These are phyloP conservation scores for Prunella strophiata DNA, from an alignment of 2,797 vertebrate genomes.

Conservation along the genomic window DNA sequence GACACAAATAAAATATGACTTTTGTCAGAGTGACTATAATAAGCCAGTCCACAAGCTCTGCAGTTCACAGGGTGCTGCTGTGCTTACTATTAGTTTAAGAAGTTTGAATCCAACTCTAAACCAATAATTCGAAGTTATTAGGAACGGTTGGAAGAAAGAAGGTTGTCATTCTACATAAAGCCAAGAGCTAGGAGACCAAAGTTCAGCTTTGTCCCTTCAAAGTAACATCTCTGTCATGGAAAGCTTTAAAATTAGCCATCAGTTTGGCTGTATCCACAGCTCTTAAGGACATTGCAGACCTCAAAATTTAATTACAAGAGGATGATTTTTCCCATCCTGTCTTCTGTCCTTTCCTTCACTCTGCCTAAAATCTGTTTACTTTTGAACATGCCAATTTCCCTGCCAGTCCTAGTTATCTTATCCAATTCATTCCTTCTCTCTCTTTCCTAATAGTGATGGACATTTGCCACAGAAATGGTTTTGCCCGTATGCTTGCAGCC, in stretches of 20 bases:
- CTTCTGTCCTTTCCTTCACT: not conserved
- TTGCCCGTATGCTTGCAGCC: slow-evolving; percentile 19
- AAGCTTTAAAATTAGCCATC: slow-evolving; percentile 47
- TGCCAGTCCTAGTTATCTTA: not conserved
- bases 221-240: slow-evolving; percentile 1
- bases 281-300: not conserved
- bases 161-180: not conserved
- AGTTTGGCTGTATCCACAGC: not conserved
- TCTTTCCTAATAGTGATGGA: not conserved
- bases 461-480: slow-evolving; percentile 34
- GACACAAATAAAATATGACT: not conserved
- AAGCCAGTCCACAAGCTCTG: not conserved
- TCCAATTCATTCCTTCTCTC: not conserved
- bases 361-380: slow-evolving; percentile 51
- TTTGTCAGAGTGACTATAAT: not conserved
- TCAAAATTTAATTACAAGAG: slow-evolving; percentile 32
- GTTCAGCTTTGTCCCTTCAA: not conserved
- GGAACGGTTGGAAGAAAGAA: not conserved
- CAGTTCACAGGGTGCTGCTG: not conserved
- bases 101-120: not conserved
- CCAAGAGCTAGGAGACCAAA: not conserved
- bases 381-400: not conserved
- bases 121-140: not conserved
- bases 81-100: not conserved
- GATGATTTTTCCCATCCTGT: not conserved